Conservation (phyloP, 1,140 invertebrate genomes). For the Helicoverpa zea region DNA sequence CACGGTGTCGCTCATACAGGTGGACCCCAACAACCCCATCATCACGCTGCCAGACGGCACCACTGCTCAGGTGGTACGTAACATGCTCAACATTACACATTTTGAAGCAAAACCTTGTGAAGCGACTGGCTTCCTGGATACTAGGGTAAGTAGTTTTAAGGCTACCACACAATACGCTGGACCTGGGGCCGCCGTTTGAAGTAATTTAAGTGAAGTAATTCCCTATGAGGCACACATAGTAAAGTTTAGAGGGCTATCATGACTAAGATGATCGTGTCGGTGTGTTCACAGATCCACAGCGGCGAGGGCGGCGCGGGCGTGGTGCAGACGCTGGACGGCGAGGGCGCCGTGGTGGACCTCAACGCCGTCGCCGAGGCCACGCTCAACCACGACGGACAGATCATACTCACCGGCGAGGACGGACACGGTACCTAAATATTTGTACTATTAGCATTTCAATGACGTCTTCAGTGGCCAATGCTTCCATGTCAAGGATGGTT, state of each 20-base stretch:
- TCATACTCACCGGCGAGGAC: conserved; percentile 97
- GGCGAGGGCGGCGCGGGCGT: conserved; percentile 89
- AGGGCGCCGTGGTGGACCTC: conserved; percentile 92
- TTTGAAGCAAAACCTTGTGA: no score
- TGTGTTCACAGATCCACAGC: conserved; percentile 91
- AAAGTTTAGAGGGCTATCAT: not conserved
- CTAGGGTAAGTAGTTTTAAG: no score
- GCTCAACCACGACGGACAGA: conserved; percentile 96
- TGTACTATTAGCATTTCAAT: no score
- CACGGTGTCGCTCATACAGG: conserved; percentile 98
- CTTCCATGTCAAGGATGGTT: no score
- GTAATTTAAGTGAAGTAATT: no score
- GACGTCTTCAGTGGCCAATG: no score
- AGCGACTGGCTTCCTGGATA: no score
- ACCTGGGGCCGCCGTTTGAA: no score
- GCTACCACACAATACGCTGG: no score
- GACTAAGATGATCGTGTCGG: not conserved
- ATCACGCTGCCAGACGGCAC: conserved; percentile 98
- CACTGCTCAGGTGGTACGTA: conserved; percentile 86
- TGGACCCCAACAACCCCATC: conserved; percentile 97
- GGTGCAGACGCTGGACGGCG: conserved; percentile 91
- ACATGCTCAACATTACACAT: not conserved
- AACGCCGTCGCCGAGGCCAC: conserved; percentile 95
- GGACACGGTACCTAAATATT: conserved; percentile 96
- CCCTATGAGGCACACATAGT: not conserved